Evolutionary conservation across 1,140 invertebrate genomes (phyloP).

Genomic region (Trinorchestia longiramus): DNA sequence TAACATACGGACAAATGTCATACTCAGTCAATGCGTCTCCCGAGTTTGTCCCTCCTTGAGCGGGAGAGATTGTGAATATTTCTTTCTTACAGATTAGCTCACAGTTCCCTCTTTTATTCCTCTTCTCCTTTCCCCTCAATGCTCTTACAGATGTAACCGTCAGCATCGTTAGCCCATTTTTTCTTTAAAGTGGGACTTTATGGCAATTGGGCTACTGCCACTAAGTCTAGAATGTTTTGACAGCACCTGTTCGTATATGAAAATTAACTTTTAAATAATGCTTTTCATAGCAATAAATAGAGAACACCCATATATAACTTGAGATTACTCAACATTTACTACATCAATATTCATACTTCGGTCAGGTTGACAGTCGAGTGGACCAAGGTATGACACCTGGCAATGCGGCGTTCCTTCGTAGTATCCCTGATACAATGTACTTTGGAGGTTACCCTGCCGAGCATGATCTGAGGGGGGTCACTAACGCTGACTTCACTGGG

Average conservation of each 20-base stretch:
- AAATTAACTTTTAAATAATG: not conserved
- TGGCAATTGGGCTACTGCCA: not conserved
- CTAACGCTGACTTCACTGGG: slow-evolving; percentile 86
- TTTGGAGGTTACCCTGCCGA: slow-evolving; percentile 87
- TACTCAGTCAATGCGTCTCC: too few relatives aligned
- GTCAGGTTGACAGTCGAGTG: slow-evolving; percentile 67
- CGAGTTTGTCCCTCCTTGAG: too few relatives aligned
- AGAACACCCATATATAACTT: too few relatives aligned
- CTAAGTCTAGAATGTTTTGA: not conserved
- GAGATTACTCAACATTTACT: not conserved
- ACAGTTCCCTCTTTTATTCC: not conserved
- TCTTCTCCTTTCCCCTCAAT: not conserved
- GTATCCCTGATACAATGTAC: slow-evolving; percentile 75
- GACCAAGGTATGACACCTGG: slow-evolving; percentile 70
- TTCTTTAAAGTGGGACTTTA: too few relatives aligned
- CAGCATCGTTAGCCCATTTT: not conserved
- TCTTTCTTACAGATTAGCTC: not conserved
- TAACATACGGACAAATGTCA: too few relatives aligned
- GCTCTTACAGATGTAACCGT: not conserved
- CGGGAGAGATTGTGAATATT: too few relatives aligned
- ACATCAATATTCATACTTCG: not conserved
- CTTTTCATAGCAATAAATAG: too few relatives aligned
- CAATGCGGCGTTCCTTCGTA: slow-evolving; percentile 68
- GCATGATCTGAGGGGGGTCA: slow-evolving; percentile 78
- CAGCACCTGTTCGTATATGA: not conserved